Conservation (phyloP, 2,797 vertebrate genomes). For the Bucorvus abyssinicus region DNA sequence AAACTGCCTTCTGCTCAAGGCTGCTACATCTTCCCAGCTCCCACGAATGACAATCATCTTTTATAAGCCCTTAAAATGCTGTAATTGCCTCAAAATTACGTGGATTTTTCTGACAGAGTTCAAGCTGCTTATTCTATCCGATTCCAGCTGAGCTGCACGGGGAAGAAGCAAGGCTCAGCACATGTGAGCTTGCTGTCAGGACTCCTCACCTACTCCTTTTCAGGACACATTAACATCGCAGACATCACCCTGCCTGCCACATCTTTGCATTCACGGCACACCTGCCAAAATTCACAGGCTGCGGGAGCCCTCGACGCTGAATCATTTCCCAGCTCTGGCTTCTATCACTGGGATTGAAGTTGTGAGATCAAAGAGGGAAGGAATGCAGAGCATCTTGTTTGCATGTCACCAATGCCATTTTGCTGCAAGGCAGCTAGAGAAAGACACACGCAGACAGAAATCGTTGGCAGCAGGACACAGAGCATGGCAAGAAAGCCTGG, state of each 20-base stretch:
- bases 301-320: neutral
- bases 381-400: constrained; percentile 52
- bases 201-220: neutral
- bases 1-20: neutral
- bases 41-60: neutral
- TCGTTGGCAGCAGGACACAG: neutral
- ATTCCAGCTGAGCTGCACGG: neutral
- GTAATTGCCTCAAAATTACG: neutral
- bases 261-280: neutral
- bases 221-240: neutral
- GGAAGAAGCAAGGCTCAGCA: neutral
- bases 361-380: constrained; percentile 36
- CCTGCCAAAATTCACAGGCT: constrained; percentile 42
- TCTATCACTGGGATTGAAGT: constrained; percentile 24
- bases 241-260: neutral
- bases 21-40: neutral
- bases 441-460: neutral
- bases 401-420: constrained; percentile 31
- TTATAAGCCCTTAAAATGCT: neutral
- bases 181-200: neutral
- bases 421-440: constrained; percentile 22
- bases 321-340: constrained; percentile 35
- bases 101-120: neutral
- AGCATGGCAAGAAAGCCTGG: neutral
- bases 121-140: neutral